Percentiles rank a stretch among this genome's conserved stretches.
phyloP scores from a whole-genome alignment of 92 coral and sea anemone genomes.

The Epizoanthus fatuus region DNA sequence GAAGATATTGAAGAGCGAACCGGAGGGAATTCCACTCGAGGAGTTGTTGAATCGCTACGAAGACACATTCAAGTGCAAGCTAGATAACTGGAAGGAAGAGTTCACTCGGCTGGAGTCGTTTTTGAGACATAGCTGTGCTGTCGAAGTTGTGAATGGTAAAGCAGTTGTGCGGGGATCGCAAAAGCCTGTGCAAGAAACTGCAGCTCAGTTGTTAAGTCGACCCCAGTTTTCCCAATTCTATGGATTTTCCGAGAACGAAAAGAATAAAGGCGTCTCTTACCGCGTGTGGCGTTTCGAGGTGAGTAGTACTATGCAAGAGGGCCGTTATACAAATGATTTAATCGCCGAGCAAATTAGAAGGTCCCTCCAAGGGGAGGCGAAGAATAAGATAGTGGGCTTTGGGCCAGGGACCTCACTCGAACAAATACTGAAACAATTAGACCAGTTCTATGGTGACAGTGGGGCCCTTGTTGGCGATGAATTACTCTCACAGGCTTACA shows the following conservation, averaged over 20 bases:
- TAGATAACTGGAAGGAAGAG: too few species aligned
- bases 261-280: conserved; percentile 49
- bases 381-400: conserved; percentile 55
- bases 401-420: conserved; percentile 28
- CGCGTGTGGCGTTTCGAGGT: conserved; percentile 62
- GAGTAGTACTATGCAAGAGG: conserved; percentile 16
- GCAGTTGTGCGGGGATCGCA: too few species aligned
- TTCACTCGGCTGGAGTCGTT: too few species aligned
- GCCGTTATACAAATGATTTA: conserved; percentile 31
- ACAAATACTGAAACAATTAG: conserved; percentile 35
- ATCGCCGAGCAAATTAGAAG: conserved; percentile 52
- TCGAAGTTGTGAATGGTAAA: too few species aligned
- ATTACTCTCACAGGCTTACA: conserved; percentile 35
- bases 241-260: conserved; percentile 39
- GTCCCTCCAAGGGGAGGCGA: conserved; percentile 69
- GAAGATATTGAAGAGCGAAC: too few species aligned
- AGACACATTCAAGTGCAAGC: too few species aligned
- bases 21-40: too few species aligned
- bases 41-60: too few species aligned
- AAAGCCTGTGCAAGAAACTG: too few species aligned
- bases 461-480: conserved; percentile 43
- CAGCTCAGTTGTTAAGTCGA: conserved; percentile 4
- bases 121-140: too few species aligned
- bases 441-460: conserved; percentile 60
- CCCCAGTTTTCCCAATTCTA: conserved; percentile 62